Conservation (phyloP, 2,113 vertebrate genomes). For the Etheostoma cragini region DNA sequence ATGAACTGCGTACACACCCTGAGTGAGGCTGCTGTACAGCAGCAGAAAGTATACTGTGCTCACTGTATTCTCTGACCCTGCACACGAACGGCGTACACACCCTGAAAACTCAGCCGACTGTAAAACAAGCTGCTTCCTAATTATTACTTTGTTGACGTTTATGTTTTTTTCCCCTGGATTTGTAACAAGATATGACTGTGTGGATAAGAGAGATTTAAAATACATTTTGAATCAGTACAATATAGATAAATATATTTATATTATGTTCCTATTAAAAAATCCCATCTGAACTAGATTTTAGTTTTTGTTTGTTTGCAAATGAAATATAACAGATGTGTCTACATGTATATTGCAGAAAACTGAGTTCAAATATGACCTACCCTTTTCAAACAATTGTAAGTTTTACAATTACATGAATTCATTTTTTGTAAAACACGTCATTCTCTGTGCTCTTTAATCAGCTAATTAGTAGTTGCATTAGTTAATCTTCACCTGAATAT, state of each 20-base stretch:
- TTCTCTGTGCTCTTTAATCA: constrained; percentile 38
- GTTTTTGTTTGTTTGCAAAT: not conserved
- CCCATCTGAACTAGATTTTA: not conserved
- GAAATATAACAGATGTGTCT: not conserved
- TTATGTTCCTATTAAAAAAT: not conserved
- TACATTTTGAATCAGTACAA: not conserved
- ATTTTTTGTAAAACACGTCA: constrained; percentile 17
- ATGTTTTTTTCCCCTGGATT: not conserved
- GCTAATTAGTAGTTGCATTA: constrained; percentile 34
- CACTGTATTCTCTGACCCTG: constrained; percentile 54
- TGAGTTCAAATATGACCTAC: not conserved
- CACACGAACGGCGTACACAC: not conserved
- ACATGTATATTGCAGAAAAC: not conserved
- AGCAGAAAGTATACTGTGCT: constrained; percentile 54
- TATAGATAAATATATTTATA: not conserved
- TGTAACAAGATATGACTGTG: not conserved
- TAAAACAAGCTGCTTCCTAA: constrained; percentile 40
- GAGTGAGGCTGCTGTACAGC: constrained; percentile 48
- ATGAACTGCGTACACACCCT: constrained; percentile 71
- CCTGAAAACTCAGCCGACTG: constrained; percentile 26
- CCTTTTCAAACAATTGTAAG: not conserved
- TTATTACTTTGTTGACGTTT: constrained; percentile 19
- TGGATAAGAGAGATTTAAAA: not conserved
- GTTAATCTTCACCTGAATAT: constrained; percentile 28
- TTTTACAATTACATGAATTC: not conserved